Evolutionary conservation across 2,797 vertebrate genomes (phyloP).

Genomic region (Pteropus rufus): DNA sequence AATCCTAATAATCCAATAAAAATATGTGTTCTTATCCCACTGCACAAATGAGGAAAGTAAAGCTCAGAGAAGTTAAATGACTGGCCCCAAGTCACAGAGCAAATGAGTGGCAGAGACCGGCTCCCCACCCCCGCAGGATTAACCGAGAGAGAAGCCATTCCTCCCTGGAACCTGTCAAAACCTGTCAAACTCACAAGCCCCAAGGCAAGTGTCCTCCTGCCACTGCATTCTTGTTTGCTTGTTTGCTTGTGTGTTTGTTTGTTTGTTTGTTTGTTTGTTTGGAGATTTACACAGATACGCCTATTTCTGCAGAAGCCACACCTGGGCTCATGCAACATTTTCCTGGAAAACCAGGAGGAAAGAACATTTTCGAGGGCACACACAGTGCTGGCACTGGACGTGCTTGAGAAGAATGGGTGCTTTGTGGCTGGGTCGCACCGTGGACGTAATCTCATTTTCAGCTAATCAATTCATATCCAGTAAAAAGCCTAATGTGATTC

Average conservation of each 20-base stretch:
- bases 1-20: not conserved
- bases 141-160: not conserved
- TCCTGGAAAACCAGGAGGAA: constrained; percentile 66
- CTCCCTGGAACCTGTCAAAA: not conserved
- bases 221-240: not conserved
- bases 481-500: constrained; percentile 70
- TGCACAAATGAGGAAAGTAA: not conserved
- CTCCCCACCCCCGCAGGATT: not conserved
- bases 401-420: constrained; percentile 72
- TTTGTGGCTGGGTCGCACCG: constrained; percentile 63
- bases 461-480: constrained; percentile 74
- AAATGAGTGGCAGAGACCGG: not conserved
- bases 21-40: not conserved
- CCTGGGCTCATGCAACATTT: not conserved
- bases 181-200: not conserved
- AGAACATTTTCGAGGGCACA: not conserved
- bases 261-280: not conserved
- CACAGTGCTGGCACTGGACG: not conserved
- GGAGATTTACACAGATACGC: not conserved
- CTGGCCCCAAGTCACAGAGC: not conserved
- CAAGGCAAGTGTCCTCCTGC: not conserved
- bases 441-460: constrained; percentile 77
- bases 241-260: not conserved
- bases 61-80: not conserved
- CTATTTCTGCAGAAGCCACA: not conserved